Evolutionary conservation across 2,888 invertebrate species (phyloP), one percentile per base, ranked within the genome.

Genomic region (Sympetrum striolatum): DNA sequence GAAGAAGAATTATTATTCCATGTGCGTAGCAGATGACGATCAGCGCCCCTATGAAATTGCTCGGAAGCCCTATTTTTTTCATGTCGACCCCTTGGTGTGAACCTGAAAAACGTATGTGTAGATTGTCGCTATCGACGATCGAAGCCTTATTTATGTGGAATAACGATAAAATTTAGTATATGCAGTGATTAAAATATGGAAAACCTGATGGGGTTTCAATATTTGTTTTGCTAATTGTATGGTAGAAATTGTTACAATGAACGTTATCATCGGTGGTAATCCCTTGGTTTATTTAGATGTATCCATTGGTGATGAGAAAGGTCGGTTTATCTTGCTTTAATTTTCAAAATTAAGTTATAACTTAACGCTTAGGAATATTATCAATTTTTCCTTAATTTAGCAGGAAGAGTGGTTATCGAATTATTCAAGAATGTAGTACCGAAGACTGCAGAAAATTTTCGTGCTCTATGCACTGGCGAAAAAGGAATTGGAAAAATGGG

Each of bases 391-490:
- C 91, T 8, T 90, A 90, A 90, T 53, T 91, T 94, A 97, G 97
- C 96, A 93, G 98, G 98, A 10, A 95, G 98, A 92, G 95, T 99
- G 91, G 95, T 99, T 31, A 97, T 99, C 93, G 98, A 98, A 94
- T 94, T 99, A 91, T 97, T 96, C 93, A 96, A 96, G 93, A 96
- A 98, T 94, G 94, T 96, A 90, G 97, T 97, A 91, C 98, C 99
- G 39, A 96, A 95, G 93, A 98, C 98, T 5, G 97, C 96, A 81
- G 98, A 98, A 94, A 99, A 99, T 94, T 99, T 99, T 93, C 95
- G 98, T 92, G 96, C 96, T 1, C 94, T 99, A 0, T 99, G 99
- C 93, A 98, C 98, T 0, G 98, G 98, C 4, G 98, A 99, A 94
- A 96, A 95, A 91, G 98, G 98, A 2, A 93, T 95, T 91, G 97